Conservation (phyloP, 2,113 vertebrate species). For the Laticauda laticaudata region DNA sequence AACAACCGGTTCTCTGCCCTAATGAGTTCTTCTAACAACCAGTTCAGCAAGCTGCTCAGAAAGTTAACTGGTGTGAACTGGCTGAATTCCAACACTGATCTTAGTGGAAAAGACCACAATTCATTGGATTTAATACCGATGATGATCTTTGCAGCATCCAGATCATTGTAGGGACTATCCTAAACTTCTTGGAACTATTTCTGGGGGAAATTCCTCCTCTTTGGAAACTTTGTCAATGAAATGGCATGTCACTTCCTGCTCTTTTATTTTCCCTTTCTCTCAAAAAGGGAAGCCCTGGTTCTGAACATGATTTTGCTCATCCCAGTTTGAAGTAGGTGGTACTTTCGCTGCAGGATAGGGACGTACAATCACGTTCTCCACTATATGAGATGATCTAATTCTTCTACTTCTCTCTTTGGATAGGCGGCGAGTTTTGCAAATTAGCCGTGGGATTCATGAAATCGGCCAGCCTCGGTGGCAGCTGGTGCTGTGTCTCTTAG, state of each 20-base stretch:
- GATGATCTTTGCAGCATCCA: not conserved
- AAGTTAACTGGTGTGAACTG: too few relatives aligned
- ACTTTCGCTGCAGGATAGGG: not conserved
- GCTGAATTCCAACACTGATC: too few relatives aligned
- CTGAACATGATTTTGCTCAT: not conserved
- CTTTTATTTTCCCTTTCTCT: not conserved
- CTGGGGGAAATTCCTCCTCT: too few relatives aligned
- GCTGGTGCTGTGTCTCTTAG: constrained; percentile 84
- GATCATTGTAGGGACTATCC: not conserved
- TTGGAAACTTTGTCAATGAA: not conserved
- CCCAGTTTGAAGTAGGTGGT: not conserved
- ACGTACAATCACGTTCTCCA: not conserved
- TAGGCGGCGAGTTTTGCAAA: constrained; percentile 88
- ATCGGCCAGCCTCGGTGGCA: constrained; percentile 91
- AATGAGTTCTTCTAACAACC: too few relatives aligned
- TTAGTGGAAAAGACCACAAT: not conserved
- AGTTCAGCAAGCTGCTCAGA: too few relatives aligned
- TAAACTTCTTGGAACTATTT: not conserved
- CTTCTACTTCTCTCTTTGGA: constrained; percentile 30
- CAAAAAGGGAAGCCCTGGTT: not conserved
- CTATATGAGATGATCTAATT: not conserved
- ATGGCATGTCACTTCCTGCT: not conserved
- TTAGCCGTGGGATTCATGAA: constrained; percentile 88
- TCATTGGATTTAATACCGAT: not conserved
- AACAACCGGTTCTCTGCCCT: too few relatives aligned